Evolutionary conservation across 2,888 invertebrate species (phyloP), one percentile per base, ranked within the genome.

Genomic region (Phoronis australis): DNA sequence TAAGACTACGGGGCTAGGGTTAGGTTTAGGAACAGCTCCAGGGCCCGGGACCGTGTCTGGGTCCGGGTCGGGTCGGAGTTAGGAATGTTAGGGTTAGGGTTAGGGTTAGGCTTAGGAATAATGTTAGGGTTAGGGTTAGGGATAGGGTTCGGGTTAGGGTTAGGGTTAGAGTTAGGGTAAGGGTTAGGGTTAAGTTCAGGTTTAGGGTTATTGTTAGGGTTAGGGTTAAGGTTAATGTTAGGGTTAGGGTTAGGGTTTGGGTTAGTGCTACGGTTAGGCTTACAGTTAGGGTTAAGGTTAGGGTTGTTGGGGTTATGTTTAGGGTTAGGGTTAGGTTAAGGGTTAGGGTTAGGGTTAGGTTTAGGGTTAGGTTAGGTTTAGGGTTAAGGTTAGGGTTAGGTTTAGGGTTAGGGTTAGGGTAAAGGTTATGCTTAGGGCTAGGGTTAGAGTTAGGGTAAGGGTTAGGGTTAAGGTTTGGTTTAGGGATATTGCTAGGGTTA

Each of bases 321-420:
- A 44, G 48, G 48, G 47, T 48, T 48, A 48, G 51, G 43, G 47
- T 51, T 48, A 48, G 51, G 44, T 42, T 48, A 44, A 44, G 48
- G 44, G 47, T 48, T 48, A 48, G 51, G 48, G 45, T 51, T 31
- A 27, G 48, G 45, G 26, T 48, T 44, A 44, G 50, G 53, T 27
- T 53, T 42, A 35, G 35, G 35, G 25, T 53, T 39, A 43, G 50
- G 47, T 26, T 50, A 22, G 31, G 48, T 44, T 37, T 47, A 45
- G 45, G 51, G 50, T 40, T 45, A 50, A 47, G 39, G 52, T 50
- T n/a, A n/a, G n/a, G n/a, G n/a, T n/a, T n/a, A n/a, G n/a, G n/a
- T n/a, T n/a, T n/a, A n/a, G n/a, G n/a, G 55, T 49, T 50, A 48
- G 52, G 50, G 50, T 52, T 52, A 47, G 50, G 52, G 50, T 52